Base-by-base conservation (phyloP, 2,888 invertebrate species). In the Perdita meconis region DNA sequence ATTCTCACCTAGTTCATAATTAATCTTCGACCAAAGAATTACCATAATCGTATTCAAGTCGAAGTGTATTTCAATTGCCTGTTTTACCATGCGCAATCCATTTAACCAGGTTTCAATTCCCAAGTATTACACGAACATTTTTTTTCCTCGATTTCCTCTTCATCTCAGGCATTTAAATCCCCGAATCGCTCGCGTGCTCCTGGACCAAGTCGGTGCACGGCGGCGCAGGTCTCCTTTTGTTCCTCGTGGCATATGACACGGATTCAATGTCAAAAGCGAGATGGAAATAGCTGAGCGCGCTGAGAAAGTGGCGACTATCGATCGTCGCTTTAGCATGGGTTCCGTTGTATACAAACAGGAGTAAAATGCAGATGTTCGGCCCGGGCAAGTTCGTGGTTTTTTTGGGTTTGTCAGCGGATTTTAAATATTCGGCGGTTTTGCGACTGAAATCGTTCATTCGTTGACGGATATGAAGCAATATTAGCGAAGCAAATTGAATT, bases 231-330 rank as follows among this genome's bases (percentile, higher is more conserved):
- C 73, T 51, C n/a, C 76, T 72, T 80, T 82, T 82, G 71, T 82
- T 67, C 50, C 50, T 19, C 47, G n/a, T 61, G 38, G 44, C 47
- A 38, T 63, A 71, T 40, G 70, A 59, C 26, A 71, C 53, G 68
- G 69, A 80, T 82, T 82, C 82, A 82, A 82, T 82, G 82, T 80
- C 82, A 82, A 83, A 82, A 74, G 78, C 68, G 68, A 59, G 68
- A 74, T 83, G 70, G 57, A 80, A 80, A 77, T 70, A 83, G 53
- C 40, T 36, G 67, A 55, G 50, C 36, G 40, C 69, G n/a, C 34
- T 59, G 72, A 76, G 76, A 82, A 82, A 83, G 83, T 76, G 72
- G 30, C 36, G 72, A 42, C 51, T 70, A 82, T 80, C 80, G 83
- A 82, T 82, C 76, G 57, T 36, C 44, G 66, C 55, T 73, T 70